Base-by-base conservation (phyloP, 2,888 invertebrate species). In the Alsophila aescularia region DNA sequence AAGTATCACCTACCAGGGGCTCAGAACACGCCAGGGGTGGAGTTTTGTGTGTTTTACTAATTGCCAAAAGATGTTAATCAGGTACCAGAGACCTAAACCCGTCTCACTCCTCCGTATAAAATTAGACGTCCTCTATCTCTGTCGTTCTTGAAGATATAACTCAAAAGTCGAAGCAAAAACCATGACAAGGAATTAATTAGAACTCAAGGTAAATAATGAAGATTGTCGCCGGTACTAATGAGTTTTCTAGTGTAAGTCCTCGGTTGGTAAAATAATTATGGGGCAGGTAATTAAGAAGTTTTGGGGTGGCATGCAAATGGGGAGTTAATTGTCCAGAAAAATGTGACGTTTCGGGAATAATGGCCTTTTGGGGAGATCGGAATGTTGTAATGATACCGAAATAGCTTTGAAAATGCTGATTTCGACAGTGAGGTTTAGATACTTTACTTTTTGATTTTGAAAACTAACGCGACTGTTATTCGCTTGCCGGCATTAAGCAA, bases 41-140 rank as follows among this genome's bases (percentile, higher is more conserved):
- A 92, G 93, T 92, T 93, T 92, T 92, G 92, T 92, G 90, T 93
- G 92, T 92, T 93, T 92, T 92, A 92, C 93, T 93, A 92, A 93
- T 93, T 92, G 92, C 92, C 82, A 91, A 92, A 92, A 92, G 92
- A 93, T 93, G 92, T 87, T 92, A 92, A 92, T 92, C 91, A 88
- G 90, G 81, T 87, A 75, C 75, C 72, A 67, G 81, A 85, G 83
- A 87, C 75, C 61, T 78, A 73, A 66, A 67, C 52, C 77, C 63
- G 21, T 85, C 87, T 61, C 68, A 5, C 52, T 88, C 76, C 48
- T 24, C 39, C 77, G 5, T 35, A 32, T 7, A 13, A 12, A 12
- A 36, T 42, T 29, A 36, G 14, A 12, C 45, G 77, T 80, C 24
- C 37, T 51, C 75, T 62, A 47, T 85, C 83, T 74, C 78, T 47